Conservation (phyloP, 2,888 invertebrate genomes). For the Yponomeuta evonymella region DNA sequence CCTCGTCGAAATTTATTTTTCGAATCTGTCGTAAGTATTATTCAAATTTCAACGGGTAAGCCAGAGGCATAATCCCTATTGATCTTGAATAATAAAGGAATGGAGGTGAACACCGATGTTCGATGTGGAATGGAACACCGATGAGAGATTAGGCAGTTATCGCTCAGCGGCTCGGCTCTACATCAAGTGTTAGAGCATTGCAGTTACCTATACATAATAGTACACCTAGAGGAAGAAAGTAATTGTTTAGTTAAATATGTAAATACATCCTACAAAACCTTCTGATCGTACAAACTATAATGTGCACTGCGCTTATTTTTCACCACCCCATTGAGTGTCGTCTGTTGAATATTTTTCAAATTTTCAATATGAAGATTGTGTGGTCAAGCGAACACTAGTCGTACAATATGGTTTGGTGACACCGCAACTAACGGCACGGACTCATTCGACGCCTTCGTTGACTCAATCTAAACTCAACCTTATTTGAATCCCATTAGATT, state of each 20-base stretch:
- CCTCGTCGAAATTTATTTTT: constrained; percentile 8
- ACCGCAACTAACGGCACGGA: constrained; percentile 57
- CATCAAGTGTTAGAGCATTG: too few species aligned
- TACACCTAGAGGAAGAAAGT: too few species aligned
- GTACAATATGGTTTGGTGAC: constrained; percentile 58
- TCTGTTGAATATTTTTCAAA: constrained; percentile 9
- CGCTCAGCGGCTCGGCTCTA: neutral
- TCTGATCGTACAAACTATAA: too few species aligned
- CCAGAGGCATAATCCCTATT: constrained; percentile 36
- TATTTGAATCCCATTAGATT: constrained; percentile 17
- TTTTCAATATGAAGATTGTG: constrained; percentile 28
- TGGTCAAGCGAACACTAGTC: constrained; percentile 33
- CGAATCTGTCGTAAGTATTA: constrained; percentile 36
- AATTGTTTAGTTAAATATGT: too few species aligned
- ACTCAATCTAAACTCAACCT: constrained; percentile 27
- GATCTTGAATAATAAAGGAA: constrained; percentile 34
- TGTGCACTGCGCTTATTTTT: too few species aligned
- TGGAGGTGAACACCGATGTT: neutral
- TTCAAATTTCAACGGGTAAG: constrained; percentile 55
- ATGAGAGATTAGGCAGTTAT: constrained; percentile 8
- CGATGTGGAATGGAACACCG: neutral
- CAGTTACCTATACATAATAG: too few species aligned
- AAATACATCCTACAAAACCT: too few species aligned
- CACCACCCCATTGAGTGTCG: neutral
- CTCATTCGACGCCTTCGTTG: constrained; percentile 41